These are phyloP conservation scores for Lethenteron reissneri DNA, from an alignment of 2,113 vertebrate species.

Conservation along the genomic window DNA sequence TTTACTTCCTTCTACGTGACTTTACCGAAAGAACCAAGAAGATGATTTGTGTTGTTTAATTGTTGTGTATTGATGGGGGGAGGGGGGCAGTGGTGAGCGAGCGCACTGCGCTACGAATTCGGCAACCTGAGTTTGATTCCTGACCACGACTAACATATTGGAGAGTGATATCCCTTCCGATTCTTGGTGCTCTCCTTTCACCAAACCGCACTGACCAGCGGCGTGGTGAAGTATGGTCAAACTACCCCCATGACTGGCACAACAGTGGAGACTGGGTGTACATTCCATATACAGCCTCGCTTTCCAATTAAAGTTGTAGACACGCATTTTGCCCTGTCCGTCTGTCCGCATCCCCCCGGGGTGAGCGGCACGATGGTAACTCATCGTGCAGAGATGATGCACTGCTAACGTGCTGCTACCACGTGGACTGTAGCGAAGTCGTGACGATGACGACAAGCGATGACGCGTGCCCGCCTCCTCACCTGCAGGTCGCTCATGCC, in stretches of 20 bases:
- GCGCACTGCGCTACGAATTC: neutral
- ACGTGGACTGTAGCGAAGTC: neutral
- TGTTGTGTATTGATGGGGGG: neutral
- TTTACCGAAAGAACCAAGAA: no score
- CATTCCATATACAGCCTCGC: no score
- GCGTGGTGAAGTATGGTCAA: no score
- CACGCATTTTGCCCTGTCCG: neutral
- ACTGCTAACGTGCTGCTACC: neutral
- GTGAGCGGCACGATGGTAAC: neutral
- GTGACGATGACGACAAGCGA: neutral
- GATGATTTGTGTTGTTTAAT: neutral
- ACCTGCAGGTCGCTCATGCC: constrained; percentile 6
- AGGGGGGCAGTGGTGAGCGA: neutral
- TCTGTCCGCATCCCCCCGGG: neutral
- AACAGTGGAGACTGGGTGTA: no score
- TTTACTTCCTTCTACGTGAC: no score
- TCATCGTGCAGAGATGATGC: neutral
- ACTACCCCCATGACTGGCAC: no score
- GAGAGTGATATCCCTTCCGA: no score
- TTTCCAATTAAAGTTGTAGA: no score
- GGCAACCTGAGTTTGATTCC: neutral
- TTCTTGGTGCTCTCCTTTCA: no score
- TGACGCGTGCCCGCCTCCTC: neutral
- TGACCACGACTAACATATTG: no score
- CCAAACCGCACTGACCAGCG: no score